Percentiles rank a stretch among this genome's conserved stretches.
phyloP scores from a whole-genome alignment of 2,113 vertebrate species.

The Pelusios castaneus region DNA sequence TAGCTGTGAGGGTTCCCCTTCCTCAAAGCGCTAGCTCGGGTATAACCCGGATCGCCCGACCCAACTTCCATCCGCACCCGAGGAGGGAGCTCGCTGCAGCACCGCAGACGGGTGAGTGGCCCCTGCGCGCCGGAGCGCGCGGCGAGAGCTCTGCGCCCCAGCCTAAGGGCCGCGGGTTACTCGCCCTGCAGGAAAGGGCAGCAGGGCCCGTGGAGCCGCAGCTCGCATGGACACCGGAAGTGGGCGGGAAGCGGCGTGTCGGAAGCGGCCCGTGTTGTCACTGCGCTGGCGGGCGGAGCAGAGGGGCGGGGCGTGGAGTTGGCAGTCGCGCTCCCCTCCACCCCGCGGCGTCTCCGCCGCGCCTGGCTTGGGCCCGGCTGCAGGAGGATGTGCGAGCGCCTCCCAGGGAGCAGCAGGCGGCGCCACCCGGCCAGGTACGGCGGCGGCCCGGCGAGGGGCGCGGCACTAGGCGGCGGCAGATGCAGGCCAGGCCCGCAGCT shows the following conservation, averaged over 20 bases:
- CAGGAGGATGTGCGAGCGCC: slow-evolving; percentile 43
- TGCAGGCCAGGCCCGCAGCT: no score
- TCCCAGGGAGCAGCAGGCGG: slow-evolving; percentile 39
- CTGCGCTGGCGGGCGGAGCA: not conserved
- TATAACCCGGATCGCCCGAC: not conserved
- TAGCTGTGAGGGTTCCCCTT: no score
- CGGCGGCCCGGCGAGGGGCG: not conserved
- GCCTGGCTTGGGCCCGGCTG: not conserved
- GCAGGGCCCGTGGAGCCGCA: no score
- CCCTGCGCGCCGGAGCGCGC: no score
- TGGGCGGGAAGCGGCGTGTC: not conserved
- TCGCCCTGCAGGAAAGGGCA: no score
- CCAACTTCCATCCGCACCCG: not conserved
- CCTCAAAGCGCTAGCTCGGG: no score
- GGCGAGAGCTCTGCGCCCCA: not conserved
- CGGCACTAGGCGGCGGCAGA: not conserved
- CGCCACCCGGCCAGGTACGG: slow-evolving; percentile 51
- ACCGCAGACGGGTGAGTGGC: not conserved
- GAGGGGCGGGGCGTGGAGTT: not conserved
- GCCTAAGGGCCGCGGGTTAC: fast-evolving
- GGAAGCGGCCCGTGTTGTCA: no score
- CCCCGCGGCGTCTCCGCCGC: not conserved
- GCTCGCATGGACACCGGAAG: not conserved
- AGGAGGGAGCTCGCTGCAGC: no score
- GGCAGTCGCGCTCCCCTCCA: not conserved